Percentiles rank a stretch among this genome's conserved stretches.
Conservation (phyloP, 2,888 invertebrate species). For the Trissolcus brochymenae region DNA sequence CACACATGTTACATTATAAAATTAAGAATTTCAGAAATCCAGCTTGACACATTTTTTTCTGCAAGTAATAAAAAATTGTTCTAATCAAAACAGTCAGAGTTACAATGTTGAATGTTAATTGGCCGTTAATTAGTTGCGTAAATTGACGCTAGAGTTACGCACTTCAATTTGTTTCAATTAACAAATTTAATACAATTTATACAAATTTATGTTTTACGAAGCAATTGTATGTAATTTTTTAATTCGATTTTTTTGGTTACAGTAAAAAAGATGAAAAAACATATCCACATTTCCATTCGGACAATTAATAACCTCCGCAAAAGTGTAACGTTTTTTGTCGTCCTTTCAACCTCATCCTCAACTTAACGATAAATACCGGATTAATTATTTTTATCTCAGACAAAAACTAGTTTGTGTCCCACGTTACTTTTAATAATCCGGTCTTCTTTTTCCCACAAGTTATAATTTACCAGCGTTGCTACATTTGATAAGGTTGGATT, state of each 20-base stretch:
- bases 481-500: slow-evolving; percentile 22
- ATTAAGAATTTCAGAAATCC: slow-evolving; percentile 3
- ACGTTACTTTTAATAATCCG: background rate
- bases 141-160: background rate
- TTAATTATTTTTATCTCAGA: too few species aligned
- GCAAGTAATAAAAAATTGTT: background rate
- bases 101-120: slow-evolving; percentile 17
- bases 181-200: background rate
- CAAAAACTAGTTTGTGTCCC: too few species aligned
- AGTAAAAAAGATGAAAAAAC: too few species aligned
- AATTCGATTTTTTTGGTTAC: background rate
- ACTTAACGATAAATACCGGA: too few species aligned
- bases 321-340: slow-evolving; percentile 7
- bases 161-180: slow-evolving; percentile 17
- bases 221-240: background rate
- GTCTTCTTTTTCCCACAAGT: background rate
- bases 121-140: slow-evolving; percentile 16
- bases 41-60: slow-evolving; percentile 7
- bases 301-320: too few species aligned
- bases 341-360: background rate
- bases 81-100: slow-evolving; percentile 3
- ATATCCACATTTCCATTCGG: too few species aligned
- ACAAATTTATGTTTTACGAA: background rate
- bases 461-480: slow-evolving; percentile 9
- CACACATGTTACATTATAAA: slow-evolving; percentile 13